phyloP scores from a whole-genome alignment of 2,888 invertebrate species.

The Drosophila robusta region DNA sequence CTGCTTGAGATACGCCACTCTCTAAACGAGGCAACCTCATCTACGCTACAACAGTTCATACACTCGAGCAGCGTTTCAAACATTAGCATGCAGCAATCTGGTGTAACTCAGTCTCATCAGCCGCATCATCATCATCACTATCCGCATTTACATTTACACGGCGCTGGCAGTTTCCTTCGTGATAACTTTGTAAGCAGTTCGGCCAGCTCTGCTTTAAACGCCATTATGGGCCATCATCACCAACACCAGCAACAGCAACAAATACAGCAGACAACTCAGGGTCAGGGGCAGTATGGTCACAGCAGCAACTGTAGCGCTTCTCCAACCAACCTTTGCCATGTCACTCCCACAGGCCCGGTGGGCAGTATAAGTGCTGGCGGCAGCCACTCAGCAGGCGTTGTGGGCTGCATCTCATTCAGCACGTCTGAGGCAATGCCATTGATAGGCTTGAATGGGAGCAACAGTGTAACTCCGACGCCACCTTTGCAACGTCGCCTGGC shows the following conservation, averaged over 20 bases:
- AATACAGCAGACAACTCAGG: constrained; percentile 43
- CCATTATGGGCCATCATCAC: constrained; percentile 81
- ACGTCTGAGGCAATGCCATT: constrained; percentile 42
- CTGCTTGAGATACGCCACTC: constrained; percentile 84
- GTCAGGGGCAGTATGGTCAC: constrained; percentile 41
- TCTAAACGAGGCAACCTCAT: constrained; percentile 82
- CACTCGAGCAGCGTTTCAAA: constrained; percentile 73
- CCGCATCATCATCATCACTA: constrained; percentile 67
- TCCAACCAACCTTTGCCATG: constrained; percentile 37
- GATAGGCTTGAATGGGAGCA: constrained; percentile 44
- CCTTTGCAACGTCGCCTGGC: constrained; percentile 95
- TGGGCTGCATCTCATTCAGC: constrained; percentile 80
- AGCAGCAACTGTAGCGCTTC: constrained; percentile 42
- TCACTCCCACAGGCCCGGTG: constrained; percentile 23
- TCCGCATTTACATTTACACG: constrained; percentile 81
- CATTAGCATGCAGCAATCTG: constrained; percentile 56
- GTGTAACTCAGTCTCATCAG: constrained; percentile 34
- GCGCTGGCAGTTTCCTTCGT: constrained; percentile 81
- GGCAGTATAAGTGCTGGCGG: constrained; percentile 83
- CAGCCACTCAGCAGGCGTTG: constrained; percentile 83
- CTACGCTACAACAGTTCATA: constrained; percentile 73
- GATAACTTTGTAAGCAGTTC: constrained; percentile 83
- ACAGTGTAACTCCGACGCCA: constrained; percentile 88
- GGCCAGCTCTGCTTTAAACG: constrained; percentile 83
- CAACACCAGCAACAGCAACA: constrained; percentile 41